Percentiles rank a stretch among this genome's conserved stretches.
Conservation (phyloP, 2,797 vertebrate species). For the Jordanella pulchra region DNA sequence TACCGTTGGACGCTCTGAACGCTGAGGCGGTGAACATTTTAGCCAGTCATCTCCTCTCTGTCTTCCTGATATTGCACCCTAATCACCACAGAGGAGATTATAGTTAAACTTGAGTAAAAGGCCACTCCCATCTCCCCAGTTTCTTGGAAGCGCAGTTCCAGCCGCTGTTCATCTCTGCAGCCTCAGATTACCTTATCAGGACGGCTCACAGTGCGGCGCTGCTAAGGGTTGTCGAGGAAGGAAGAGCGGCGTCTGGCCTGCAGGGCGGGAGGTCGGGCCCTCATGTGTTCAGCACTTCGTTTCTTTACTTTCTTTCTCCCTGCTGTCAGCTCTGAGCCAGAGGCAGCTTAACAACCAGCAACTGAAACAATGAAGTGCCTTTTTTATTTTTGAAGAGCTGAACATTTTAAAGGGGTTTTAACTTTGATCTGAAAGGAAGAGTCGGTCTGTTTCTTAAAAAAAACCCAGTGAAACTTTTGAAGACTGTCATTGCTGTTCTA, state of each 20-base stretch:
- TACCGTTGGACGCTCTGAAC: constrained; percentile 19
- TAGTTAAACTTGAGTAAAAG: constrained; percentile 23
- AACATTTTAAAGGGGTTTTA: constrained; percentile 43
- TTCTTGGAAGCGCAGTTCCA: constrained; percentile 18
- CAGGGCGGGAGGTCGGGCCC: constrained; percentile 45
- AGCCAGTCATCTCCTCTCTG: not conserved
- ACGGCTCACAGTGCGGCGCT: constrained; percentile 21
- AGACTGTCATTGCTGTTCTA: constrained; percentile 4
- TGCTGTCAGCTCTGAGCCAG: constrained; percentile 58
- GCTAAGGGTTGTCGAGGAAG: constrained; percentile 1
- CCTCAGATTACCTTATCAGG: constrained; percentile 77
- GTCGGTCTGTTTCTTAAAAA: constrained; percentile 13
- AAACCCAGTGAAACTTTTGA: constrained; percentile 8
- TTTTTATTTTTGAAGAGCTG: constrained; percentile 15
- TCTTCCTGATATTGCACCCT: constrained; percentile 2
- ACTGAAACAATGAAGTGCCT: constrained; percentile 63
- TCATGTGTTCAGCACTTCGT: constrained; percentile 1
- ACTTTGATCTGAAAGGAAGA: constrained; percentile 19
- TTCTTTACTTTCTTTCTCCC: constrained; percentile 9
- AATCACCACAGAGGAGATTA: constrained; percentile 10
- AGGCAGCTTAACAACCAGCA: constrained; percentile 63
- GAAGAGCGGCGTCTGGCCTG: constrained; percentile 7
- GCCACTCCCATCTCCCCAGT: constrained; percentile 17
- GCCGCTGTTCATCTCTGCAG: constrained; percentile 23
- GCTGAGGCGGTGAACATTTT: constrained; percentile 7